Evolutionary conservation across 2,113 vertebrate species (phyloP), one percentile per base, ranked within the genome.

Genomic region (Pomatostomus ruficeps): DNA sequence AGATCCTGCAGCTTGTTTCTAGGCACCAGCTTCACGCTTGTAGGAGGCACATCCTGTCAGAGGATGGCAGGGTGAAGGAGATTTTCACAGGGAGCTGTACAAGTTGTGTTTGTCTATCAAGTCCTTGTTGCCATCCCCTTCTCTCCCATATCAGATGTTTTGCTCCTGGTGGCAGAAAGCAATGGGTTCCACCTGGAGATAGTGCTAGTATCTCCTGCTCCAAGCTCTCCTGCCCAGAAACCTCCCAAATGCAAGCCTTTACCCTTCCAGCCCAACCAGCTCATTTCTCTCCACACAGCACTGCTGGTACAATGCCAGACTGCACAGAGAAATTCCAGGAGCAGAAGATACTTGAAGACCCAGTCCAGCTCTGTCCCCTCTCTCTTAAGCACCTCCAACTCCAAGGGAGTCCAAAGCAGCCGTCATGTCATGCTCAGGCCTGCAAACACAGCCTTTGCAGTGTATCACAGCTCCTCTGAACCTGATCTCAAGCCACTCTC

Each of bases 1-100:
- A 76, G 36, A 67, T 54, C 55, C 46, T 48, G 49, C 40, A 80
- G 73, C 70, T 70, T 67, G 57, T 94, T 93, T 92, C 91, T 74
- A 83, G 59, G 87, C 85, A 81, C 49, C 0, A 0, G n/a, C 18
- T 85, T 86, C 75, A 52, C 2, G 0, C 55, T 72, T 2, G 11
- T 54, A 79, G 90, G 65, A 88, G 88, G 55, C 84, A 91, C 74
- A 88, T 67, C 88, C 75, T 90, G 83, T 52, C 1, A 4, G 58
- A 72, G 63, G 33, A 73, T 76, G 68, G 59, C 6, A 14, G 58
- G 19, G 25, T 66, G 65, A 95, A 45, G n/a, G 57, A 5, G 57
- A 88, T 46, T 91, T 46, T 71, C 49, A 63, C 14, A 12, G 19
- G 14, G 16, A 89, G 38, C 5, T 7, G 52, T 38, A 33, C 2